Evolutionary conservation across 2,888 invertebrate genomes (phyloP), one percentile per base, ranked within the genome.

Genomic region (Psococerastis gibbosa): DNA sequence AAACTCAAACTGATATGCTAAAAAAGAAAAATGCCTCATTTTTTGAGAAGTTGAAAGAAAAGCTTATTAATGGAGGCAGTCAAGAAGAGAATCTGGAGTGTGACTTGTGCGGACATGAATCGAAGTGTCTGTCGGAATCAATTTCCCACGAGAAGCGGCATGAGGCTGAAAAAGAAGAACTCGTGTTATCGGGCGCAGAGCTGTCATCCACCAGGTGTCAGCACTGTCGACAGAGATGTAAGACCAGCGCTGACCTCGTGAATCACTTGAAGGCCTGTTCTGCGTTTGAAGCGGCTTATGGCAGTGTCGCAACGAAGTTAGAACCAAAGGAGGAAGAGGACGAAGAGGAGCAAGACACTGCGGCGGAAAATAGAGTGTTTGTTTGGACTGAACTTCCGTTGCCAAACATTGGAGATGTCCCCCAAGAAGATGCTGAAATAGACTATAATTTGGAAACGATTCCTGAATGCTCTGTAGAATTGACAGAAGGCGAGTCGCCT

Each of bases 151-250:
- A 78, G 55, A 80, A 79, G 57, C 49, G 56, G 18, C 60, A 60
- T 46, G 45, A 46, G 15, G 38, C 42, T 3, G 49, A 41, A 13
- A 47, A 47, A 6, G 44, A 45, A 23, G 48, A 22, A 42, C 35
- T 41, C 23, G 32, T 41, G 27, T 27, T 44, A n/a, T 44, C 44
- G 20, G 44, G 44, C 13, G 46, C 49, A 2, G 52, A 50, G 9
- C 49, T 56, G 3, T 54, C 57, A 2, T 80, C 83, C 11, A 79
- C 82, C 42, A 70, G 87, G 46, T 88, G 88, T 58, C 84, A 84
- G 60, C 76, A 78, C 57, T 88, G 88, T 59, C 71, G 85, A 49
- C 84, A 83, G 58, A 70, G 85, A 47, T 88, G 85, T 61, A 87
- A 87, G 63, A 82, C 81, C 20, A 82, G 81, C 52, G 70, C 75